Evolutionary conservation across 2,888 invertebrate species (phyloP), one percentile per base, ranked within the genome.

Genomic region (Cacoxenus indagator): DNA sequence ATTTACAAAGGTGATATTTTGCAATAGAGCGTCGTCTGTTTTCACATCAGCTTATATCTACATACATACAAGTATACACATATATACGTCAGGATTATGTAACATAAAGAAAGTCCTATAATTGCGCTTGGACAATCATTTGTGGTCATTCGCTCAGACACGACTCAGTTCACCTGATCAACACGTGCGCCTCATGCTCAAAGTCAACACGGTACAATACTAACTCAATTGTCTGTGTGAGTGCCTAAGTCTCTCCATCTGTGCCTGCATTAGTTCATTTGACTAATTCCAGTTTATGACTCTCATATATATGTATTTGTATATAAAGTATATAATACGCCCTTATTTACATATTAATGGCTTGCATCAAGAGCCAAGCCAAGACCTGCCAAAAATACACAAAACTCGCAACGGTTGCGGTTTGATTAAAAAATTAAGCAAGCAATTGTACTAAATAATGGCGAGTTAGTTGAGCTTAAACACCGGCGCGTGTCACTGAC

Each of bases 271-370:
- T 55, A 43, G 66, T 65, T 70, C 67, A 73, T 67, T 70, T 71
- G 71, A 71, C 76, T 84, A 83, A 80, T 84, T 76, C 83, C 82
- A 82, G 75, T 81, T 84, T 78, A 80, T 81, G 84, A 74, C 67
- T 73, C 75, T 81, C 80, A 84, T 84, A 80, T 80, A 84, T 80
- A n/a, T n/a, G n/a, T n/a, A n/a, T n/a, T n/a, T n/a, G n/a, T n/a
- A n/a, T n/a, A n/a, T n/a, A n/a, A n/a, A n/a, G n/a, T n/a, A n/a
- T n/a, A n/a, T 80, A 84, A 80, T 80, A 79, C 72, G 75, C 75
- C 83, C 78, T 84, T 81, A 80, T 80, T 80, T 82, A 84, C 84
- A 84, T 80, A 84, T 82, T 80, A 80, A 80, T 78, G 84, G 72
- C 71, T 67, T 69, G 0, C 26, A 55, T 11, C 3, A 55, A 27